Evolutionary conservation across 2,888 invertebrate genomes (phyloP).

Genomic region (Dimorphilus gyrociliatus): DNA sequence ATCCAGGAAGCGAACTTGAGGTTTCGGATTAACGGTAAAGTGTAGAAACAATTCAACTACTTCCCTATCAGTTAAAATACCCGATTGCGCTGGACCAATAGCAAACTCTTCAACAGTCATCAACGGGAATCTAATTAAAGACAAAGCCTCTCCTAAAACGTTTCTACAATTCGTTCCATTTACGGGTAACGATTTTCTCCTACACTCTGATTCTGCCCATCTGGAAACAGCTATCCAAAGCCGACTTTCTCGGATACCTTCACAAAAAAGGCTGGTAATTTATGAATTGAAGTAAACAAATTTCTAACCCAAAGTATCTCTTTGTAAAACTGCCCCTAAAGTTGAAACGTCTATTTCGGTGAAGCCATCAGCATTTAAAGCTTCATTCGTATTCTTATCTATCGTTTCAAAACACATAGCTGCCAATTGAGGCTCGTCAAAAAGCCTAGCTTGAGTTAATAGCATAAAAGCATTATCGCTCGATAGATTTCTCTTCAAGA

Average conservation of each 20-base stretch:
- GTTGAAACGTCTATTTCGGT: slow-evolving; percentile 65
- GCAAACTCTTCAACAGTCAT: slow-evolving; percentile 76
- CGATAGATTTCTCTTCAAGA: slow-evolving; percentile 53
- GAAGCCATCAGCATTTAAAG: slow-evolving; percentile 59
- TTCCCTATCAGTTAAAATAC: slow-evolving; percentile 56
- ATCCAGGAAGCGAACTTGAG: slow-evolving; percentile 52
- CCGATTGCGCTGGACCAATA: slow-evolving; percentile 46
- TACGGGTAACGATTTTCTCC: slow-evolving; percentile 48
- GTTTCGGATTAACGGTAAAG: slow-evolving; percentile 53
- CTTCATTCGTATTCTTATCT: slow-evolving; percentile 64
- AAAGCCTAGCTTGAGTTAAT: slow-evolving; percentile 55
- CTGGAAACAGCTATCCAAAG: slow-evolving; percentile 47
- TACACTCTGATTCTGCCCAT: slow-evolving; percentile 46
- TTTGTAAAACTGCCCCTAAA: slow-evolving; percentile 54
- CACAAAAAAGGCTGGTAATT: too few species aligned
- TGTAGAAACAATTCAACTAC: slow-evolving; percentile 47
- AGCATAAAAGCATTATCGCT: slow-evolving; percentile 68
- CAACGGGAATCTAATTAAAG: slow-evolving; percentile 58
- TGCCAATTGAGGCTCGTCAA: slow-evolving; percentile 66
- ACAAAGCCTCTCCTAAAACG: slow-evolving; percentile 53
- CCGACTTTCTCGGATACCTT: slow-evolving; percentile 59
- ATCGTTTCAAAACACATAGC: slow-evolving; percentile 62
- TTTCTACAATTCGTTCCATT: slow-evolving; percentile 52
- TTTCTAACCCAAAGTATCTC: slow-evolving; percentile 61
- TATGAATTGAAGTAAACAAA: too few species aligned